phyloP scores from a whole-genome alignment of 1,140 invertebrate genomes.

The Nephotettix cincticeps region DNA sequence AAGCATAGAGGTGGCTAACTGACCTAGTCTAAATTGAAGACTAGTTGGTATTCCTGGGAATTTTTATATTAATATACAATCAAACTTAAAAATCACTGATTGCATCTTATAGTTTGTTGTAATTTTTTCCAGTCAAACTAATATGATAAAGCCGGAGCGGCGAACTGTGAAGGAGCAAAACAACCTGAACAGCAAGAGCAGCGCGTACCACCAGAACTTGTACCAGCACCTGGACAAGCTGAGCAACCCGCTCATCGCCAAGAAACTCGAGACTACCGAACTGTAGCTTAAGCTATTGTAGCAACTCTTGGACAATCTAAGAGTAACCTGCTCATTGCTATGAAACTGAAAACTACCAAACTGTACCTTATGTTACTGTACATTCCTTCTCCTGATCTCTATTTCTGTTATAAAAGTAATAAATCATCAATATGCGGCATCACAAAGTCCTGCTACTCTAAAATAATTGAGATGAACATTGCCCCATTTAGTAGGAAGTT shows the following conservation, averaged over 20 bases:
- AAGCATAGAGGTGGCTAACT: too few species aligned
- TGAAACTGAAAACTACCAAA: slow-evolving; percentile 79
- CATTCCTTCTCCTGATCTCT: too few species aligned
- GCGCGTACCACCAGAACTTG: slow-evolving; percentile 49
- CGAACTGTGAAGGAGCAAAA: slow-evolving; percentile 44
- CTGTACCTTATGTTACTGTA: too few species aligned
- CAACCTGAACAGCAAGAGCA: slow-evolving; percentile 43
- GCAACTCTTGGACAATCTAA: slow-evolving; percentile 51
- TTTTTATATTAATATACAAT: background rate
- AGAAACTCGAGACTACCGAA: slow-evolving; percentile 86
- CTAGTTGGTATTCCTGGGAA: too few species aligned
- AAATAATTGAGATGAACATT: too few species aligned
- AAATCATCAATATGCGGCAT: too few species aligned
- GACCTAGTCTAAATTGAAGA: too few species aligned
- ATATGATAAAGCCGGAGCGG: slow-evolving; percentile 38
- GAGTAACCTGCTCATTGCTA: slow-evolving; percentile 58
- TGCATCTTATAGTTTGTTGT: slow-evolving; percentile 23
- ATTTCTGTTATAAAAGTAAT: too few species aligned
- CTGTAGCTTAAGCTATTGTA: slow-evolving; percentile 55
- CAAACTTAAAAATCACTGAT: background rate
- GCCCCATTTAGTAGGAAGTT: too few species aligned
- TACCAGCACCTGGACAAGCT: slow-evolving; percentile 52
- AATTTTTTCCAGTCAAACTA: slow-evolving; percentile 42
- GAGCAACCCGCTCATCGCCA: slow-evolving; percentile 58
- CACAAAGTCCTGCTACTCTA: too few species aligned